phyloP scores from a whole-genome alignment of 2,888 invertebrate species.

The Agonopterix arenella region DNA sequence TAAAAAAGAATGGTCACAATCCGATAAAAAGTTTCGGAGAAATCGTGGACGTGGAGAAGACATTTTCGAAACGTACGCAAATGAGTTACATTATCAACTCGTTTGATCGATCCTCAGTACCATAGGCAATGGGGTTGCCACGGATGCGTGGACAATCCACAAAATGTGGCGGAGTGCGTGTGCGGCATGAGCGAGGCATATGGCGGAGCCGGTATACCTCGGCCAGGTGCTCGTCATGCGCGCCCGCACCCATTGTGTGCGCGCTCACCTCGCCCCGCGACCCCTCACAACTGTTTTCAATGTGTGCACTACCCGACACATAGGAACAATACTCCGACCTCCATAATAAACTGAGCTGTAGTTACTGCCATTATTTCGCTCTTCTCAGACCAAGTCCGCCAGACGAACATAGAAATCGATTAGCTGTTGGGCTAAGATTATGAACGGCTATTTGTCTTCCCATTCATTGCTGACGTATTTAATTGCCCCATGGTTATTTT shows the following conservation, averaged over 20 bases:
- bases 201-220: slow-evolving; percentile 64
- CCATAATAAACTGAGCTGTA: slow-evolving; percentile 17
- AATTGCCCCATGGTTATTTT: not conserved
- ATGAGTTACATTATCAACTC: slow-evolving; percentile 4
- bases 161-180: slow-evolving; percentile 9
- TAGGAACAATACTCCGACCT: slow-evolving; percentile 45
- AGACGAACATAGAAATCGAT: slow-evolving; percentile 17
- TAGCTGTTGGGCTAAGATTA: slow-evolving; percentile 22
- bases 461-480: not conserved
- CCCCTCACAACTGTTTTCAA: slow-evolving; percentile 21
- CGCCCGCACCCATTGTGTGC: slow-evolving; percentile 69
- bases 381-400: slow-evolving; percentile 22
- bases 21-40: too few species aligned
- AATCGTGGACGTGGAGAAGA: too few species aligned
- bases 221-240: slow-evolving; percentile 74
- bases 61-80: too few species aligned
- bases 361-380: not conserved
- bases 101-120: slow-evolving; percentile 9
- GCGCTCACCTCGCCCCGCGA: slow-evolving; percentile 22
- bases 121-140: slow-evolving; percentile 20
- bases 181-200: slow-evolving; percentile 46
- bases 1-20: too few species aligned
- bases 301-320: slow-evolving; percentile 31
- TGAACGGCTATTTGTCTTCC: slow-evolving; percentile 1
- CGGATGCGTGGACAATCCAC: slow-evolving; percentile 18